phyloP scores from a whole-genome alignment of 1,140 invertebrate species.

The Oscheius sp. region DNA sequence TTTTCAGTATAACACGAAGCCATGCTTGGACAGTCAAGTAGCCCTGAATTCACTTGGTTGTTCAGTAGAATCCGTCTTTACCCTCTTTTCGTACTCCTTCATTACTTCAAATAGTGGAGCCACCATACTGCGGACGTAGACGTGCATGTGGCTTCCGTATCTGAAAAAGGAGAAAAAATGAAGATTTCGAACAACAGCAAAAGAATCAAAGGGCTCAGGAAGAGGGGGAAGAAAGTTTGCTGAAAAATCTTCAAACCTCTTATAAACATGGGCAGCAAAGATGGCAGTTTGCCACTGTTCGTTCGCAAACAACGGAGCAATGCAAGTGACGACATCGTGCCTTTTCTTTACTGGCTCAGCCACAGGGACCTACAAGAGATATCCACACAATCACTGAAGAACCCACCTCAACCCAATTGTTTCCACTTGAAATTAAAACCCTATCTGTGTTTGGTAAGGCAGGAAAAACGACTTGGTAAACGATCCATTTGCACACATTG shows the following conservation, averaged over 20 bases:
- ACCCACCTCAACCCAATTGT: neutral
- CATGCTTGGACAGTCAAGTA: constrained; percentile 23
- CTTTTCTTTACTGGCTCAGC: too few relatives aligned
- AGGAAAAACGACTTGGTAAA: neutral
- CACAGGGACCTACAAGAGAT: too few relatives aligned
- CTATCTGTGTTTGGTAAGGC: neutral
- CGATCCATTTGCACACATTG: neutral
- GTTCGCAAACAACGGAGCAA: constrained; percentile 16
- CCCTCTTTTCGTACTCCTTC: constrained; percentile 23
- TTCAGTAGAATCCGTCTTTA: too few relatives aligned
- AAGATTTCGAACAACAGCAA: too few relatives aligned
- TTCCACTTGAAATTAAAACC: neutral
- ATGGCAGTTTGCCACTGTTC: constrained; percentile 26
- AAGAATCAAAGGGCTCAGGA: neutral
- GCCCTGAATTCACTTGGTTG: too few relatives aligned
- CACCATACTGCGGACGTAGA: constrained; percentile 27
- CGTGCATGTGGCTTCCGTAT: constrained; percentile 25
- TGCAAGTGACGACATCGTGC: constrained; percentile 25
- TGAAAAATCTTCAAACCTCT: too few relatives aligned
- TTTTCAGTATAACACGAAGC: constrained; percentile 9
- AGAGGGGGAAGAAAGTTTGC: too few relatives aligned
- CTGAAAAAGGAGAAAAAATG: neutral
- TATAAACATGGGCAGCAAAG: constrained; percentile 10
- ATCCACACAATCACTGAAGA: too few relatives aligned
- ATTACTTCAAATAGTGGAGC: constrained; percentile 15